Conservation (phyloP, 2,797 vertebrate species). For the Masticophis lateralis region DNA sequence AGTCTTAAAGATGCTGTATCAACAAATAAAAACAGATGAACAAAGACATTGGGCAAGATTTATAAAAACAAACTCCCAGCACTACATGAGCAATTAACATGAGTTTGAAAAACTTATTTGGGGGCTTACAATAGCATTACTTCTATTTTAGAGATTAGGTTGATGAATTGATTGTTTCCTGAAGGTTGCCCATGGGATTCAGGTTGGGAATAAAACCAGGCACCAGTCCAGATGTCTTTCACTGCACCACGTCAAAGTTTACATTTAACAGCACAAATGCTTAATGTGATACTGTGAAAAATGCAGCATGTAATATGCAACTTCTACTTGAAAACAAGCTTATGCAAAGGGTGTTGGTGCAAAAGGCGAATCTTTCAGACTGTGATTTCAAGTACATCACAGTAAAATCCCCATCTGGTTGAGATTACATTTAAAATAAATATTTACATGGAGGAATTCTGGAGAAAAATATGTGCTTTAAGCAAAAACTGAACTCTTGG, state of each 20-base stretch:
- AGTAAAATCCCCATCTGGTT: constrained; percentile 61
- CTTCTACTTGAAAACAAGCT: constrained; percentile 35
- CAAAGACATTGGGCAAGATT: neutral
- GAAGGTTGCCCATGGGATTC: neutral
- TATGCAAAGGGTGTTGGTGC: constrained; percentile 16
- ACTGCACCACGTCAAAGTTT: neutral
- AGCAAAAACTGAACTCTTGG: constrained; percentile 46
- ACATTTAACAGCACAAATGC: neutral
- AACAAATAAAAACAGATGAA: neutral
- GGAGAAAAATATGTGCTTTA: constrained; percentile 45
- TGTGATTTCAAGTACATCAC: neutral
- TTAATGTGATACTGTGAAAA: neutral
- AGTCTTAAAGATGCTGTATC: neutral
- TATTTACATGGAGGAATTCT: constrained; percentile 58
- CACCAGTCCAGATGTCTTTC: neutral
- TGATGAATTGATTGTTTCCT: neutral
- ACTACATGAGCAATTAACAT: neutral
- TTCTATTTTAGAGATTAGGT: neutral
- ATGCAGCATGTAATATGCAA: neutral
- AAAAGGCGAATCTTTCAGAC: constrained; percentile 30
- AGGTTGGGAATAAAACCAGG: neutral
- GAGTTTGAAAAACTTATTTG: neutral
- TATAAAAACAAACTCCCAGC: neutral
- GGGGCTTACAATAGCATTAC: neutral
- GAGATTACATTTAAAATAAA: constrained; percentile 59